Percentiles rank a stretch among this genome's conserved stretches.
Evolutionary conservation across 2,888 invertebrate genomes (phyloP).

Genomic region (Clepsis dumicolana): DNA sequence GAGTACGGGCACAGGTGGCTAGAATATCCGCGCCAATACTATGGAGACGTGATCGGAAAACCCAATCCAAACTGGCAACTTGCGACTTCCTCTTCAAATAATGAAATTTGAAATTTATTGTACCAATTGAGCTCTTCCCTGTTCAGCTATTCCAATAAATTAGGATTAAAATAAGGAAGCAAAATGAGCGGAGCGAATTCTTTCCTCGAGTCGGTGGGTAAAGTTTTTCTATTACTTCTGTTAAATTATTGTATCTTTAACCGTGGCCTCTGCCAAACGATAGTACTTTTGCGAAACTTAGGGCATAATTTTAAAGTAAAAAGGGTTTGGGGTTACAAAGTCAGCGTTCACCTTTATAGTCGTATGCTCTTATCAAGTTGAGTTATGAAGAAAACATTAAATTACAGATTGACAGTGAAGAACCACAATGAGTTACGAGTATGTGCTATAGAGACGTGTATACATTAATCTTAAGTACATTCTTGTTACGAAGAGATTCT

Average conservation of each 20-base stretch:
- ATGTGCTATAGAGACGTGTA: no score
- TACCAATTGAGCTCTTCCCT: slow-evolving; percentile 69
- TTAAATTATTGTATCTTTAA: slow-evolving; percentile 34
- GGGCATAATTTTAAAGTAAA: not conserved
- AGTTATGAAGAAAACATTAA: no score
- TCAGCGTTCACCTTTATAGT: not conserved
- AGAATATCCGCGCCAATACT: slow-evolving; percentile 83
- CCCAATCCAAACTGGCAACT: slow-evolving; percentile 78
- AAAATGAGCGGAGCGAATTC: slow-evolving; percentile 40
- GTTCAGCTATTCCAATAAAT: slow-evolving; percentile 75
- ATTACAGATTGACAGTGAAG: no score
- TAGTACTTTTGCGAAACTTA: slow-evolving; percentile 4
- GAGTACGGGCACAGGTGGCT: slow-evolving; percentile 82
- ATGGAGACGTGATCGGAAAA: slow-evolving; percentile 83
- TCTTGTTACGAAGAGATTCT: no score
- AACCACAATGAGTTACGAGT: no score
- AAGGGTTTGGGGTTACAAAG: not conserved
- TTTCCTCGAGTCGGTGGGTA: slow-evolving; percentile 29
- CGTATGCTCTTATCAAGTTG: no score
- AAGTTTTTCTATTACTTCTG: slow-evolving; percentile 43
- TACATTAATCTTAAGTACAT: no score
- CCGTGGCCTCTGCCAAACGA: slow-evolving; percentile 16
- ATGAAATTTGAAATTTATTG: slow-evolving; percentile 85
- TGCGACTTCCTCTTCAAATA: slow-evolving; percentile 83
- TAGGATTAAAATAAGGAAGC: slow-evolving; percentile 52